Percentiles rank a stretch among this genome's conserved stretches.
These are phyloP conservation scores for Hippocampus barbouri DNA, from an alignment of 2,113 vertebrate genomes.

Conservation along the genomic window DNA sequence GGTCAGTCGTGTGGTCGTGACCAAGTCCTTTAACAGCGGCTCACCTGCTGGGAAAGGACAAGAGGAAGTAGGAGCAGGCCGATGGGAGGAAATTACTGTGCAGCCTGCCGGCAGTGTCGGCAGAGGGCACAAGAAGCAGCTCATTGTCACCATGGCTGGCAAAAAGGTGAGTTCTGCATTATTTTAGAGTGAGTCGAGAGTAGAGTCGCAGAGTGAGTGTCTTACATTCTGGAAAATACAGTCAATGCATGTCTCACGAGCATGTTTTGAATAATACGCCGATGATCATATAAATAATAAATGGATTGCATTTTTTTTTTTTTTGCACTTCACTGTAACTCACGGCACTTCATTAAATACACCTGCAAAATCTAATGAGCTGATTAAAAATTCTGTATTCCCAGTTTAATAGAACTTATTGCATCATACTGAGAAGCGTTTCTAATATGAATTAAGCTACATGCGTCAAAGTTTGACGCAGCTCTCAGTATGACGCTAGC, in stretches of 20 bases:
- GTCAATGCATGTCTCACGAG: not conserved
- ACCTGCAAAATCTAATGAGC: not conserved
- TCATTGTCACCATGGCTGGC: conserved; percentile 86
- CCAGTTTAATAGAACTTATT: not conserved
- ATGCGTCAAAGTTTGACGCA: too few relatives aligned
- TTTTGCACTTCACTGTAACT: not conserved
- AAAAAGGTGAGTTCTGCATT: conserved; percentile 79
- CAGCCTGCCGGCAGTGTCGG: conserved; percentile 62
- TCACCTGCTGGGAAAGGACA: conserved; percentile 47
- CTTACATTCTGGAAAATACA: not conserved
- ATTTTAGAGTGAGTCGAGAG: not conserved
- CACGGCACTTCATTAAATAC: not conserved
- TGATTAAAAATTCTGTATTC: not conserved
- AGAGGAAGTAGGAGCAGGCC: conserved; percentile 53
- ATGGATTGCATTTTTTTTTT: not conserved
- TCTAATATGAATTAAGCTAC: too few relatives aligned
- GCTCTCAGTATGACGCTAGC: too few relatives aligned
- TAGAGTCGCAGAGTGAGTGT: too few relatives aligned
- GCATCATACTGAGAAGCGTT: not conserved
- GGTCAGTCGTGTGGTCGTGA: conserved; percentile 87
- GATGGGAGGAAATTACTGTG: conserved; percentile 56
- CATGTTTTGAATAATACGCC: not conserved
- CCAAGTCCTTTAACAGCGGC: conserved; percentile 65
- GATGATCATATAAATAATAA: not conserved
- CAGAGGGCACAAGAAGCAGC: conserved; percentile 83